A percentile compares a stretch with the other conserved stretches of the same genome.
phyloP scores from a whole-genome alignment of 2,888 invertebrate species.

The Spialia ferax region DNA sequence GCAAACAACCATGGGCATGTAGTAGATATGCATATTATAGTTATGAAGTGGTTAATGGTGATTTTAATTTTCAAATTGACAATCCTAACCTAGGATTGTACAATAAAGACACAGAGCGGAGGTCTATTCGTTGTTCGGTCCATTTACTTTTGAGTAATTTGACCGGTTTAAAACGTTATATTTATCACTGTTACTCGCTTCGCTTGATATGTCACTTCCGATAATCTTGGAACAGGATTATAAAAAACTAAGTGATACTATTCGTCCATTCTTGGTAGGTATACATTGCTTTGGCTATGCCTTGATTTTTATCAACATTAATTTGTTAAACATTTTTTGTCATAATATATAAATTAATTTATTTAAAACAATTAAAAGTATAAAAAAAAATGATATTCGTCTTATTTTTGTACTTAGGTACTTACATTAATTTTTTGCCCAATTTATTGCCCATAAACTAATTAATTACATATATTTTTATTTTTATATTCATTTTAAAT shows the following conservation, averaged over 20 bases:
- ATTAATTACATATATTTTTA: no score
- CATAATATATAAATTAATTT: neutral
- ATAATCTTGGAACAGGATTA: neutral
- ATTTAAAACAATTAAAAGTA: no score
- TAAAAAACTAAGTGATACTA: neutral
- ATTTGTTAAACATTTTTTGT: no score
- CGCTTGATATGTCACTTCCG: conserved; percentile 10
- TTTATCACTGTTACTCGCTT: conserved; percentile 14
- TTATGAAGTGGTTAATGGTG: no score
- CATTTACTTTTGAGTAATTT: conserved; percentile 15
- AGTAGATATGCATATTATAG: no score
- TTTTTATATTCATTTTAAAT: neutral
- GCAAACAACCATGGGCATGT: no score
- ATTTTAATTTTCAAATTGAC: neutral
- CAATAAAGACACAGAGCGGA: neutral
- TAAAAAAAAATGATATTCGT: no score
- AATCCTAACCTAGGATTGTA: neutral
- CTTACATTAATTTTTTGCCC: no score
- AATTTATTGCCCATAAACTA: no score
- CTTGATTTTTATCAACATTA: no score
- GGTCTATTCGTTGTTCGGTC: conserved; percentile 7
- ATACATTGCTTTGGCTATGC: neutral
- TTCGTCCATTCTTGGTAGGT: neutral
- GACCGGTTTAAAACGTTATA: conserved; percentile 16
- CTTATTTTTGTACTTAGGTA: no score